A percentile compares a stretch with the other conserved stretches of the same genome.
These are phyloP conservation scores for Eciton burchellii DNA, from an alignment of 1,140 invertebrate species.

Conservation along the genomic window DNA sequence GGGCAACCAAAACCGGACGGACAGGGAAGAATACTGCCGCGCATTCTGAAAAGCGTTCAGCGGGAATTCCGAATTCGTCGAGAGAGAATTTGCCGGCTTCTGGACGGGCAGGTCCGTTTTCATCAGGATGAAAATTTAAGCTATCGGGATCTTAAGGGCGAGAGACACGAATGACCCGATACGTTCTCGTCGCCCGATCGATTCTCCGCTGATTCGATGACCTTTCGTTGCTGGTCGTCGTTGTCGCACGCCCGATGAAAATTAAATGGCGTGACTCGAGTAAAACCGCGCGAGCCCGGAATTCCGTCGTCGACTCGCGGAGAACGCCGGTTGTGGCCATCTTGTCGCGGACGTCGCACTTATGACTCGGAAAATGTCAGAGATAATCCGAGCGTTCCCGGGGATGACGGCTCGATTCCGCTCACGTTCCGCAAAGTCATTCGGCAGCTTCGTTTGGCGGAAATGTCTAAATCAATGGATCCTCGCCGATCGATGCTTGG, in stretches of 20 bases:
- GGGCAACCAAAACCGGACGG: too few relatives aligned
- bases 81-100: too few relatives aligned
- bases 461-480: conserved; percentile 63
- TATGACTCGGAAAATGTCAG: conserved; percentile 47
- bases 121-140: too few relatives aligned
- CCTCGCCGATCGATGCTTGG: conserved; percentile 22
- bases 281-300: conserved; percentile 7
- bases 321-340: not conserved
- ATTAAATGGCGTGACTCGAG: not conserved
- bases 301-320: not conserved
- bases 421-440: conserved; percentile 66
- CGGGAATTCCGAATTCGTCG: too few relatives aligned
- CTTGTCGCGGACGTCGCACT: conserved; percentile 41
- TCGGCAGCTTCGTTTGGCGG: conserved; percentile 59
- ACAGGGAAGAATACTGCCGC: too few relatives aligned
- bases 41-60: too few relatives aligned
- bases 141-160: too few relatives aligned
- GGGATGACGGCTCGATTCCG: conserved; percentile 39
- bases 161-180: not conserved
- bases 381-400: not conserved
- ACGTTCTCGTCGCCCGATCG: not conserved
- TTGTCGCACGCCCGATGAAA: conserved; percentile 8
- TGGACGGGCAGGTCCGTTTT: too few relatives aligned
- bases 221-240: not conserved
- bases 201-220: conserved; percentile 25